These are phyloP conservation scores for Boloria euphrosyne DNA, from an alignment of 2,888 invertebrate genomes.

Conservation along the genomic window DNA sequence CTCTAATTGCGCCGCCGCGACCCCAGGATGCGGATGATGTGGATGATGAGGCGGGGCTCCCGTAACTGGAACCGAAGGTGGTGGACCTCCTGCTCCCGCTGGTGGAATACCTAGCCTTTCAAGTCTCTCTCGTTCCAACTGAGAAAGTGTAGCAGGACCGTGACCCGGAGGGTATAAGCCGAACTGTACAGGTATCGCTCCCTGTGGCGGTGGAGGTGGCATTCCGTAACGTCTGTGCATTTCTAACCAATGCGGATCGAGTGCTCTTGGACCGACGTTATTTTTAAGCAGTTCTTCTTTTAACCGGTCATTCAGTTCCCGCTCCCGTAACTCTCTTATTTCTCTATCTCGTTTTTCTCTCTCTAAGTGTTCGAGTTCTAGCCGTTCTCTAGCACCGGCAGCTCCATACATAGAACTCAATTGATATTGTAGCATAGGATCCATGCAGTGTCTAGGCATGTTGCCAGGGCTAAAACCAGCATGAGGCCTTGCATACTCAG, in stretches of 20 bases:
- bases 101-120: slow-evolving; percentile 91
- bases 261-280: slow-evolving; percentile 83
- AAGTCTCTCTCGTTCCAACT: slow-evolving; percentile 93
- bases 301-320: slow-evolving; percentile 91
- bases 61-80: slow-evolving; percentile 74
- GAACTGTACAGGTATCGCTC: slow-evolving; percentile 87
- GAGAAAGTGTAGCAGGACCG: slow-evolving; percentile 85
- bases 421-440: slow-evolving; percentile 92
- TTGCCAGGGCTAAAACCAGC: slow-evolving; percentile 89
- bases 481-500: slow-evolving; percentile 96
- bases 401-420: slow-evolving; percentile 90
- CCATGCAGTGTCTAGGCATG: slow-evolving; percentile 87
- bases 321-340: slow-evolving; percentile 89
- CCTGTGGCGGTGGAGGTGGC: slow-evolving; percentile 84
- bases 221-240: slow-evolving; percentile 90
- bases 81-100: slow-evolving; percentile 77
- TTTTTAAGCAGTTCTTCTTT: slow-evolving; percentile 94
- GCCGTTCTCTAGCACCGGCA: slow-evolving; percentile 83
- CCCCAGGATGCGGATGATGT: slow-evolving; percentile 79
- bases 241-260: slow-evolving; percentile 94
- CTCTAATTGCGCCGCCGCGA: slow-evolving; percentile 85
- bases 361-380: slow-evolving; percentile 86
- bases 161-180: slow-evolving; percentile 89
- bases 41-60: slow-evolving; percentile 82
- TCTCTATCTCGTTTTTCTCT: slow-evolving; percentile 88